phyloP scores from a whole-genome alignment of 92 coral and sea anemone genomes.

The Metridium senile region DNA sequence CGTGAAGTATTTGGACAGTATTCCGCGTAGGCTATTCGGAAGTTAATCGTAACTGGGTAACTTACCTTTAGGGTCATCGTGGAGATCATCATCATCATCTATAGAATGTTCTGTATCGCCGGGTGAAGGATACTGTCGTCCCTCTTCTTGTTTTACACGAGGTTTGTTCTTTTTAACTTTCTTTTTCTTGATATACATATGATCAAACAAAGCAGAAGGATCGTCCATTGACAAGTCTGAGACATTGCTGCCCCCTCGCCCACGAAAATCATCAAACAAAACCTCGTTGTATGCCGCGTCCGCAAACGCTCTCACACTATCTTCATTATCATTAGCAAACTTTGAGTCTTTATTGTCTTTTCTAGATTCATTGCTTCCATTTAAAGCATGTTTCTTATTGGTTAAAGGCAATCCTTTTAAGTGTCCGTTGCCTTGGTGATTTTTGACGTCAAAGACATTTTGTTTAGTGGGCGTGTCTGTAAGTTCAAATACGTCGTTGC shows the following conservation, averaged over 20 bases:
- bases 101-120: slow-evolving; percentile 5
- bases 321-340: slow-evolving; percentile 11
- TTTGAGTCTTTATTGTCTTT: slow-evolving; percentile 29
- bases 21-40: no score
- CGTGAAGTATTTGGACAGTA: not conserved
- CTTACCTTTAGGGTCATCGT: slow-evolving; percentile 11
- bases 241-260: slow-evolving; percentile 29
- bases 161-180: slow-evolving; percentile 15
- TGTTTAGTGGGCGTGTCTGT: not conserved
- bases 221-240: slow-evolving; percentile 52
- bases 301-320: slow-evolving; percentile 1
- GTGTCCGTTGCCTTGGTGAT: slow-evolving; percentile 11
- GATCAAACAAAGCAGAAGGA: slow-evolving; percentile 41
- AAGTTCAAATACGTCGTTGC: slow-evolving; percentile 40
- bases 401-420: not conserved
- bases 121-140: slow-evolving; percentile 5
- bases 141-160: not conserved
- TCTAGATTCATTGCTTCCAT: not conserved
- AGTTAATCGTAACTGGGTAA: no score
- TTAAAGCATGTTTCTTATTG: not conserved
- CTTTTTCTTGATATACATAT: slow-evolving; percentile 26
- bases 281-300: not conserved
- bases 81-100: slow-evolving; percentile 16
- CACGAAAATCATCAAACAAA: slow-evolving; percentile 23
- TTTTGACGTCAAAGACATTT: not conserved